Evolutionary conservation across 2,888 invertebrate species (phyloP).

Genomic region (Orgyia antiqua): DNA sequence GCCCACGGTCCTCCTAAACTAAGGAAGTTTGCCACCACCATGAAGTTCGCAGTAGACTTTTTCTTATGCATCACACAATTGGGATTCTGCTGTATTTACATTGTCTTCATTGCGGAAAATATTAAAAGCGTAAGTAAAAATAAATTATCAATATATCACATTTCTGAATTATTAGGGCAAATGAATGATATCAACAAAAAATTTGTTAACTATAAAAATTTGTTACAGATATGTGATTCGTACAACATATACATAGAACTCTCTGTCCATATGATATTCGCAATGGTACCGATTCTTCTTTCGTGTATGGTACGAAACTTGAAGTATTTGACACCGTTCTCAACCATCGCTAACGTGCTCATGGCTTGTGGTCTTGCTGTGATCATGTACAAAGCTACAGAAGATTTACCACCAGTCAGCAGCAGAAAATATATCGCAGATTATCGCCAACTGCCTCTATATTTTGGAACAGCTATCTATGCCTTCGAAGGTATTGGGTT

Average conservation of each 20-base stretch:
- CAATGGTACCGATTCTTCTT: constrained; percentile 84
- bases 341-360: constrained; percentile 92
- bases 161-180: no score
- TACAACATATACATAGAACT: constrained; percentile 80
- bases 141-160: no score
- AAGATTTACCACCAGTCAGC: constrained; percentile 82
- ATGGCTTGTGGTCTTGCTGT: constrained; percentile 86
- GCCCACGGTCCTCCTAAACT: constrained; percentile 83
- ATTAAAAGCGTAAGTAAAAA: constrained; percentile 83
- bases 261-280: constrained; percentile 85
- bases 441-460: constrained; percentile 85
- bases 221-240: constrained; percentile 80
- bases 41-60: constrained; percentile 86
- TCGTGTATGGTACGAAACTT: constrained; percentile 89
- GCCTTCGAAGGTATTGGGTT: constrained; percentile 97
- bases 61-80: constrained; percentile 97
- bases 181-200: no score
- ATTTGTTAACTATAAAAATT: no score
- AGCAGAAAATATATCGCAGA: constrained; percentile 80
- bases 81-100: constrained; percentile 98
- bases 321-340: constrained; percentile 93
- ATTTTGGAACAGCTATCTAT: constrained; percentile 97
- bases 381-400: constrained; percentile 86
- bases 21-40: constrained; percentile 79
- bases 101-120: constrained; percentile 95